Conservation (phyloP, 2,888 invertebrate genomes). For the Tetanocera ferruginea region DNA sequence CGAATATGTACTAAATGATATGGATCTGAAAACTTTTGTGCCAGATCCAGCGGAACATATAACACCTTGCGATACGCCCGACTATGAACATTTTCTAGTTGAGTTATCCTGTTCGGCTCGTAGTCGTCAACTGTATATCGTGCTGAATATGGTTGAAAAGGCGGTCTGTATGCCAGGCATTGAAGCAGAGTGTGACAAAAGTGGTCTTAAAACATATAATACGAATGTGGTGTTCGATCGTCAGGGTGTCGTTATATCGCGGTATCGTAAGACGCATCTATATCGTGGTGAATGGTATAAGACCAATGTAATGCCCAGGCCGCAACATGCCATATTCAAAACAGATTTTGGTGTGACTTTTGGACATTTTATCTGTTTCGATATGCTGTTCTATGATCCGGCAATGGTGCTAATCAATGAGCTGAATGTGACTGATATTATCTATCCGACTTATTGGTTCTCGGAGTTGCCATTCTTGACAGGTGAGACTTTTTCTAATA, state of each 20-base stretch:
- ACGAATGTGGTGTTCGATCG: slow-evolving; percentile 84
- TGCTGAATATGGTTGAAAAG: slow-evolving; percentile 73
- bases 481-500: slow-evolving; percentile 55
- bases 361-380: slow-evolving; percentile 87
- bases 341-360: slow-evolving; percentile 86
- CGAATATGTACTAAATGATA: slow-evolving; percentile 72
- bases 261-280: slow-evolving; percentile 65
- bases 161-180: slow-evolving; percentile 54
- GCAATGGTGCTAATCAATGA: slow-evolving; percentile 70
- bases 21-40: slow-evolving; percentile 61
- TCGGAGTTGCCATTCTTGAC: slow-evolving; percentile 79
- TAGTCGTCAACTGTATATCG: slow-evolving; percentile 71
- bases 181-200: slow-evolving; percentile 47
- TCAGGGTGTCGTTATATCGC: slow-evolving; percentile 78
- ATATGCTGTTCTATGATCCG: slow-evolving; percentile 82
- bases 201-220: slow-evolving; percentile 73
- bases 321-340: slow-evolving; percentile 76
- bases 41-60: slow-evolving; percentile 59
- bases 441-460: slow-evolving; percentile 82
- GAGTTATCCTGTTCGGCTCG: slow-evolving; percentile 74
- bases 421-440: slow-evolving; percentile 60
- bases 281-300: slow-evolving; percentile 72
- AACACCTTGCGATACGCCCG: slow-evolving; percentile 59
- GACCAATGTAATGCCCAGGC: slow-evolving; percentile 66
- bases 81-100: slow-evolving; percentile 55